These are phyloP conservation scores for Anseranas semipalmata DNA, from an alignment of 2,113 vertebrate genomes.

Conservation along the genomic window DNA sequence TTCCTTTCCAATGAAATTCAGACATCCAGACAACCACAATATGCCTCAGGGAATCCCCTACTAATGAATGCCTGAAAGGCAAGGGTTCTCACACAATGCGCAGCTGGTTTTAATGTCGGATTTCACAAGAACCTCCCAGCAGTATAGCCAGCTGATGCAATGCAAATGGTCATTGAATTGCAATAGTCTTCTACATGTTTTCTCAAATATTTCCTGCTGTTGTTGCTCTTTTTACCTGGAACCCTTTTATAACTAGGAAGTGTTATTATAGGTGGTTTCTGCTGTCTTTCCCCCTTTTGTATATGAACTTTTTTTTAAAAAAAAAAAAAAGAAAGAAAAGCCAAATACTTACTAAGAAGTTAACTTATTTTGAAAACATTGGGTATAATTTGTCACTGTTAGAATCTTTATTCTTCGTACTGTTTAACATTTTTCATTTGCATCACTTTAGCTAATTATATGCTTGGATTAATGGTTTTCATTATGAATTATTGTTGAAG, in stretches of 20 bases:
- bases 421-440: background rate
- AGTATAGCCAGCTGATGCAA: background rate
- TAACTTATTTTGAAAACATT: background rate
- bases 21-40: accelerated
- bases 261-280: background rate
- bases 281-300: background rate
- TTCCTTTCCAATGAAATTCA: background rate
- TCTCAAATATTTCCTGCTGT: background rate
- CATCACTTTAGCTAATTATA: background rate
- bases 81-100: background rate
- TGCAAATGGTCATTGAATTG: background rate
- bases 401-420: background rate
- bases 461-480: background rate
- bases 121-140: background rate
- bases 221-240: background rate
- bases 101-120: background rate
- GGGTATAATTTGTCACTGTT: background rate
- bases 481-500: background rate
- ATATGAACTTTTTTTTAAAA: background rate
- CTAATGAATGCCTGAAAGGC: background rate
- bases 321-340: accelerated
- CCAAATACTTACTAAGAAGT: background rate
- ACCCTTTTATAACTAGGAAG: background rate
- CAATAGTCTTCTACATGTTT: background rate
- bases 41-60: background rate